Evolutionary conservation across 2,113 vertebrate species (phyloP), one percentile per base, ranked within the genome.

Genomic region (Merops nubicus): DNA sequence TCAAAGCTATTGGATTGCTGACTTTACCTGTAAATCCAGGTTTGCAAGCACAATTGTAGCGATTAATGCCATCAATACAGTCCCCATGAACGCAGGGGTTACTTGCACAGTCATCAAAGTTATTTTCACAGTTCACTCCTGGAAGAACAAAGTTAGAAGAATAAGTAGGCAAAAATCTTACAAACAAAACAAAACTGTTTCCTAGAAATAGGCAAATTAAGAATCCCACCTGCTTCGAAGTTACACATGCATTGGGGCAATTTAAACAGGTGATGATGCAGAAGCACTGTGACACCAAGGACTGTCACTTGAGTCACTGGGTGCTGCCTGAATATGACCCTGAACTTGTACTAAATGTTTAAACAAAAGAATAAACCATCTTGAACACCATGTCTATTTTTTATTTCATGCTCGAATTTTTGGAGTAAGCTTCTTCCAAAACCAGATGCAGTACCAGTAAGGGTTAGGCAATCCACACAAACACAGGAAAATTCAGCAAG

Each of bases 51-150:
- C 99, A 99, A 57, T 98, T 98, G 95, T 99, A 99, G 54, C 98
- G 98, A 48, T 99, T 99, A 70, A 99, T 98, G 43, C 99, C 99
- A 50, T 99, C 99, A 34, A 98, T 97, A 80, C 99, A 99, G 79
- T 97, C 97, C 73, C 99, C 99, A 1, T 99, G 97, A 76, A 98
- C 81, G 94, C 99, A 99, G 2, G 99, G 99, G 95, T 98, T 99
- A 93, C 98, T 99, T 25, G 98, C 98, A 82, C 99, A 99, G 94
- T 99, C 99, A 47, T 99, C 98, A 47, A 98, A 98, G 96, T 99
- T 99, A 85, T 98, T 98, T 95, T 99, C 99, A 98, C 99, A 99
- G 94, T 99, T 99, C 77, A 98, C 80, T 26, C 99, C 99, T 99
- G 94, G 92, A 59, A 83, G 83, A 92, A 26, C 94, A 51, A 91